Conservation (phyloP, 2,797 vertebrate species). For the Sternarchorhynchus goeldii region DNA sequence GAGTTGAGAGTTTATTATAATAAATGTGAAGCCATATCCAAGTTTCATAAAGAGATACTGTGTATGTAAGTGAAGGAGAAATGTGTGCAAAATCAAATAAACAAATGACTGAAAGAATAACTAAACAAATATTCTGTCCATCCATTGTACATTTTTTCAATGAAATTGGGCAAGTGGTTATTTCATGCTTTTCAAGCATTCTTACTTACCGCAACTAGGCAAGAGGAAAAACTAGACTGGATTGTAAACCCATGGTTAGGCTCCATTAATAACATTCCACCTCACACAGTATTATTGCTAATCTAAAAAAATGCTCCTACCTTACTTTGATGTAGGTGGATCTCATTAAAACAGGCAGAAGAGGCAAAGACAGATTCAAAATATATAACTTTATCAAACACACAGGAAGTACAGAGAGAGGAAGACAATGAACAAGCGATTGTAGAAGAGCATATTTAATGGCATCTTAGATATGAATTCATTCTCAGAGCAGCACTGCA, state of each 20-base stretch:
- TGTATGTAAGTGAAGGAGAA: too few relatives aligned
- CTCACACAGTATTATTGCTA: slow-evolving; percentile 10
- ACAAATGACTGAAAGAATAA: too few relatives aligned
- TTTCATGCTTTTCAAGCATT: too few relatives aligned
- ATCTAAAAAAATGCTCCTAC: slow-evolving; percentile 22
- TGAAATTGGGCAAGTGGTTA: too few relatives aligned
- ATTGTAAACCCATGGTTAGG: not conserved
- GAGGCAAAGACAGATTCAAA: slow-evolving; percentile 59
- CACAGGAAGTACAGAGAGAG: slow-evolving; percentile 38
- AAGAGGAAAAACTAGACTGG: not conserved
- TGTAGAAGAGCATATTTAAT: slow-evolving; percentile 69
- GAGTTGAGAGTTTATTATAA: too few relatives aligned
- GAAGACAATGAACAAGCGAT: slow-evolving; percentile 57
- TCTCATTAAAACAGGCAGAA: slow-evolving; percentile 62
- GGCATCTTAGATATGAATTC: slow-evolving; percentile 54
- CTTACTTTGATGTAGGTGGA: slow-evolving; percentile 51
- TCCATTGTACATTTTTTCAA: too few relatives aligned
- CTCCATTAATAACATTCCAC: slow-evolving; percentile 9
- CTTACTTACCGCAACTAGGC: too few relatives aligned
- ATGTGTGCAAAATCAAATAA: too few relatives aligned
- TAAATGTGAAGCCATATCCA: too few relatives aligned
- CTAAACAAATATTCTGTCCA: too few relatives aligned
- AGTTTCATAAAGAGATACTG: too few relatives aligned
- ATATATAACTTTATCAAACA: slow-evolving; percentile 58
- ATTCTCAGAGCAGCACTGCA: slow-evolving; percentile 53